These are phyloP conservation scores for Alethe diademata DNA, from an alignment of 2,113 vertebrate genomes.

Conservation along the genomic window DNA sequence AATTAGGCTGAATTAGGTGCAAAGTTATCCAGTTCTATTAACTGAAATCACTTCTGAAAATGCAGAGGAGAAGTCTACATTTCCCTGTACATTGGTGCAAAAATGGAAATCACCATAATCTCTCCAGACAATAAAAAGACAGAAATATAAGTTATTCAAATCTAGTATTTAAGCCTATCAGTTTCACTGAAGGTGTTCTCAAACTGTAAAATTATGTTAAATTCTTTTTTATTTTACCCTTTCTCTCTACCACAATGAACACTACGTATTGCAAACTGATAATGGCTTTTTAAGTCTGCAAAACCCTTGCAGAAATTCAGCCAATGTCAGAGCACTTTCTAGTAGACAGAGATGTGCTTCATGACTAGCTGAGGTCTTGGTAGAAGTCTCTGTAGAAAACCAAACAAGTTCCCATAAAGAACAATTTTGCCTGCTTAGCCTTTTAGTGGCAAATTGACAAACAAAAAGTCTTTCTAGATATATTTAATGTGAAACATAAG, in stretches of 20 bases:
- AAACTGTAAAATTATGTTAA: neutral
- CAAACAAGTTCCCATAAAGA: neutral
- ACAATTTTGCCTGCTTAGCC: neutral
- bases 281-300: neutral
- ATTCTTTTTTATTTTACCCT: neutral
- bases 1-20: neutral
- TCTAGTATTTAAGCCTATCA: neutral
- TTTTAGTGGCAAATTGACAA: neutral
- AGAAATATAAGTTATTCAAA: neutral
- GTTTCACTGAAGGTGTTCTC: neutral
- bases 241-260: neutral
- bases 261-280: neutral
- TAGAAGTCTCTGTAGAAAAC: neutral
- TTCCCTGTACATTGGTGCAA: neutral
- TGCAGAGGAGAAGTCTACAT: fast-evolving
- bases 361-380: neutral
- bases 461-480: neutral
- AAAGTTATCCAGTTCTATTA: neutral
- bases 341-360: neutral
- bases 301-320: neutral
- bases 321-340: neutral
- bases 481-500: neutral
- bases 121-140: neutral
- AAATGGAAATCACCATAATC: neutral
- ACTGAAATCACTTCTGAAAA: neutral